Evolutionary conservation across 2,888 invertebrate genomes (phyloP).

Genomic region (Melanargia galathea): DNA sequence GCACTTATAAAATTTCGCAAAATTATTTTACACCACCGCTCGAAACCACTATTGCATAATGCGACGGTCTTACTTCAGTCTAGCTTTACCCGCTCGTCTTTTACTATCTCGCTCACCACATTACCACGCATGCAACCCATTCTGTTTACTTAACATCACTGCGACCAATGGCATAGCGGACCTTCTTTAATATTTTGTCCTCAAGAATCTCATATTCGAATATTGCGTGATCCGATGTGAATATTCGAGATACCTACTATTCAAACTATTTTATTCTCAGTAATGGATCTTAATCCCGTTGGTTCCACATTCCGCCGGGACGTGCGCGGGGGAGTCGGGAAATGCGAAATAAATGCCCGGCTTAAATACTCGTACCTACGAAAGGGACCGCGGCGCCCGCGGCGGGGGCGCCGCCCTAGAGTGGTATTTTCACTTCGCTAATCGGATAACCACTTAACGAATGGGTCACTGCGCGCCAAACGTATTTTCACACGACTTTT

Average conservation of each 20-base stretch:
- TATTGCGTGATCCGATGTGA: background rate
- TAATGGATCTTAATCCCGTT: slow-evolving; percentile 65
- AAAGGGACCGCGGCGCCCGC: slow-evolving; percentile 76
- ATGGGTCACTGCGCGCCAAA: slow-evolving; percentile 82
- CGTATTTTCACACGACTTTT: slow-evolving; percentile 82
- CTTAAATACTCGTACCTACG: slow-evolving; percentile 61
- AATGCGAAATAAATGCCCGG: slow-evolving; percentile 81
- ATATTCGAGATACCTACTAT: background rate
- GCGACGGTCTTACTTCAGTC: too few relatives aligned
- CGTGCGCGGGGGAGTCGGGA: slow-evolving; percentile 61
- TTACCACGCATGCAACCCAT: too few relatives aligned
- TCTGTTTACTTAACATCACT: too few relatives aligned
- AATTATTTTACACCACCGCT: slow-evolving; percentile 10
- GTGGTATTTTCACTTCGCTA: slow-evolving; percentile 84
- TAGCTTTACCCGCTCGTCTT: too few relatives aligned
- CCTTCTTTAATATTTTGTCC: too few relatives aligned
- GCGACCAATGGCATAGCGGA: too few relatives aligned
- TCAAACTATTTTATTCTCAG: background rate
- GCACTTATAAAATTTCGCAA: slow-evolving; percentile 26
- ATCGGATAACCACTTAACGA: slow-evolving; percentile 84
- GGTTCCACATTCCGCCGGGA: slow-evolving; percentile 60
- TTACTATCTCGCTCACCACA: too few relatives aligned
- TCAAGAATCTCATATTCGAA: too few relatives aligned
- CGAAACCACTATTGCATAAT: too few relatives aligned
- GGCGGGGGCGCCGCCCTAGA: slow-evolving; percentile 80